These are phyloP conservation scores for Garrulus glandarius DNA, from an alignment of 2,797 vertebrate genomes.

Conservation along the genomic window DNA sequence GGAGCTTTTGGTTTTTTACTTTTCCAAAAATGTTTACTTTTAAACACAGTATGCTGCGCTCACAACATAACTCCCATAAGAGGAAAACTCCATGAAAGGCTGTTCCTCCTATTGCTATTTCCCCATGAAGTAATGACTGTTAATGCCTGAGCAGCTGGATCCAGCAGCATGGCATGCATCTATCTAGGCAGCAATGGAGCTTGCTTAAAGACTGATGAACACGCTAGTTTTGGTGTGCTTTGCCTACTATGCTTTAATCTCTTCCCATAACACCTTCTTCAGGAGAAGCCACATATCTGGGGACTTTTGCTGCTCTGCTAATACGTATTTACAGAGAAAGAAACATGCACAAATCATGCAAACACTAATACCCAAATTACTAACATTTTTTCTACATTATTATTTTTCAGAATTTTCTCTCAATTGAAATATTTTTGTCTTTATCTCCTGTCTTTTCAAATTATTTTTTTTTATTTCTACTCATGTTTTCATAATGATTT, in stretches of 20 bases:
- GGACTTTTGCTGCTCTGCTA: background rate
- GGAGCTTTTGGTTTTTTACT: background rate
- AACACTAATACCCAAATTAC: background rate
- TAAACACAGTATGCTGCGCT: background rate
- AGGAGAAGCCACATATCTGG: background rate
- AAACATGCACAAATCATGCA: background rate
- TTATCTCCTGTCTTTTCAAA: background rate
- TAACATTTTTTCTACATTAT: background rate
- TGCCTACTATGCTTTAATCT: background rate
- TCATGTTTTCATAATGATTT: background rate
- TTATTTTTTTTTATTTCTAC: background rate
- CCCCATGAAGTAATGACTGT: background rate
- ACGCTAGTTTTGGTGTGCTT: background rate
- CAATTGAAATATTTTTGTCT: background rate
- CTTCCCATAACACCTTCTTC: background rate
- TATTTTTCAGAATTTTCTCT: background rate
- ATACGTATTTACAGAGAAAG: background rate
- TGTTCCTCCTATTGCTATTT: background rate
- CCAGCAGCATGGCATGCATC: accelerated
- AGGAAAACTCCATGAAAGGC: background rate
- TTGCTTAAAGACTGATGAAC: background rate
- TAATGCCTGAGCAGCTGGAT: background rate
- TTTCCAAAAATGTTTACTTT: background rate
- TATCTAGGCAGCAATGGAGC: accelerated
- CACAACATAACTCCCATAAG: accelerated